phyloP scores from a whole-genome alignment of 2,113 vertebrate genomes.

The Brachyhypopomus gauderio region DNA sequence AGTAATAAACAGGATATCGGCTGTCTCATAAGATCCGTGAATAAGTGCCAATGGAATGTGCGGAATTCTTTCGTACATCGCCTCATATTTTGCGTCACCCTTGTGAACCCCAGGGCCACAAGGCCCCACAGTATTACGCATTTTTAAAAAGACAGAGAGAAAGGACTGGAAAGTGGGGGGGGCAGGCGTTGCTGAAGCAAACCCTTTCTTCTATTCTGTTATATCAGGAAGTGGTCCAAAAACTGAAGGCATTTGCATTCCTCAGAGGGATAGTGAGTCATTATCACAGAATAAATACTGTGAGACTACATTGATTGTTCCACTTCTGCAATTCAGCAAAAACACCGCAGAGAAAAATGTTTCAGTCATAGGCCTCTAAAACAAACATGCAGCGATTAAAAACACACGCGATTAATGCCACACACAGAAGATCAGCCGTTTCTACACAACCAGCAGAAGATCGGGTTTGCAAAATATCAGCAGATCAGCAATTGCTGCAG shows the following conservation, averaged over 20 bases:
- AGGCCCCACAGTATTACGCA: slow-evolving; percentile 62
- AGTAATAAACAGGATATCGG: slow-evolving; percentile 63
- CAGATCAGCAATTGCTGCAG: background rate
- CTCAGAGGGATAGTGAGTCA: slow-evolving; percentile 25
- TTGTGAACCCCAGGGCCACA: slow-evolving; percentile 58
- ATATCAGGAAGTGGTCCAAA: slow-evolving; percentile 66
- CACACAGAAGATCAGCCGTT: background rate
- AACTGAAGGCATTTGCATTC: slow-evolving; percentile 64
- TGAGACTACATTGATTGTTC: slow-evolving; percentile 68
- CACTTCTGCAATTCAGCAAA: slow-evolving; percentile 67
- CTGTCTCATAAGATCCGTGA: slow-evolving; percentile 41
- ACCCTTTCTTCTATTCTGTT: slow-evolving; percentile 42
- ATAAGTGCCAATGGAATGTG: slow-evolving; percentile 35
- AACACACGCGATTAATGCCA: background rate
- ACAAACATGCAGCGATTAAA: background rate
- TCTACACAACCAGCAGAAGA: no score
- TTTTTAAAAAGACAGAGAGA: slow-evolving; percentile 23
- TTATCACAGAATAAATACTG: slow-evolving; percentile 51
- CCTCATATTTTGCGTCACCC: slow-evolving; percentile 46
- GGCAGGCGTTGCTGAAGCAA: background rate
- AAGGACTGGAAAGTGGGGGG: background rate
- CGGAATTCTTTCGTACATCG: slow-evolving; percentile 56
- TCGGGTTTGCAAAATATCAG: background rate
- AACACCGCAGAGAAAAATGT: slow-evolving; percentile 54
- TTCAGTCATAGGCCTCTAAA: background rate